phyloP scores from a whole-genome alignment of 2,888 invertebrate species.

The Tyria jacobaeae region DNA sequence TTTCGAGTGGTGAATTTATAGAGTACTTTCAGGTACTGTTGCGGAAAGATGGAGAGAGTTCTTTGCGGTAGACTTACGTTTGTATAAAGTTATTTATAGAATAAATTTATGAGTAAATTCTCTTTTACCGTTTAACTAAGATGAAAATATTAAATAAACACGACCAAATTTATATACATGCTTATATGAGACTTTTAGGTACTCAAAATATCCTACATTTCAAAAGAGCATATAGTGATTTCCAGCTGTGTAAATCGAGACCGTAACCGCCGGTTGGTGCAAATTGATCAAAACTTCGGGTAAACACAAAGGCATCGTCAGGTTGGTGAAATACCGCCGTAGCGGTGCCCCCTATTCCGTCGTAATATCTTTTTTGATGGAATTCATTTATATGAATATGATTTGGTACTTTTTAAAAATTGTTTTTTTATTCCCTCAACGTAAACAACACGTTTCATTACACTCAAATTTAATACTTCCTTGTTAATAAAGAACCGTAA shows the following conservation, averaged over 20 bases:
- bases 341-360: too few relatives aligned
- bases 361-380: too few relatives aligned
- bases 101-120: slow-evolving; percentile 8
- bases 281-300: too few relatives aligned
- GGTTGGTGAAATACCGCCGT: too few relatives aligned
- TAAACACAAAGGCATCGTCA: too few relatives aligned
- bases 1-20: slow-evolving; percentile 42
- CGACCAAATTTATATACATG: too few relatives aligned
- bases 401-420: not conserved
- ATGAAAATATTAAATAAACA: not conserved
- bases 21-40: slow-evolving; percentile 28
- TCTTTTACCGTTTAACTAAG: not conserved
- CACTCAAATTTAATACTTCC: slow-evolving; percentile 21
- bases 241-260: too few relatives aligned
- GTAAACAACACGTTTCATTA: not conserved
- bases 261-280: too few relatives aligned
- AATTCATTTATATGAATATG: not conserved
- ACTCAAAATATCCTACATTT: too few relatives aligned
- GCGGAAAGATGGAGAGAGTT: slow-evolving; percentile 39
- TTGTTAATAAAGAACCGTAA: slow-evolving; percentile 23
- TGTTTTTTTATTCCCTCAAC: not conserved
- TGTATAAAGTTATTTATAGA: slow-evolving; percentile 19
- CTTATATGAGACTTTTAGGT: too few relatives aligned
- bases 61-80: slow-evolving; percentile 27
- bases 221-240: too few relatives aligned